Conservation (phyloP, 2,113 vertebrate genomes). For the Phaethornis superciliosus region DNA sequence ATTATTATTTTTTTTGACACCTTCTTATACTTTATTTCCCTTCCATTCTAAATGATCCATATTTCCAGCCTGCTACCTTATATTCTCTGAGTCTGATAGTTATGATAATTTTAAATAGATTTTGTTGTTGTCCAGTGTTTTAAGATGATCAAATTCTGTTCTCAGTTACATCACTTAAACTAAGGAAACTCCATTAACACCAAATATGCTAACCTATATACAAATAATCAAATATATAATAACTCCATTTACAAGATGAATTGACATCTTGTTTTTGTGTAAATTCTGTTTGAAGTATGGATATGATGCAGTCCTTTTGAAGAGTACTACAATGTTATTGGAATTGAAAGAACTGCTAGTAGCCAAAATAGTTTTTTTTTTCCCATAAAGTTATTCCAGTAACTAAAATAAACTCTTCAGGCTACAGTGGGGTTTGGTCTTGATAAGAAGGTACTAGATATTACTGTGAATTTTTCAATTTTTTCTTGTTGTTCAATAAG, state of each 20-base stretch:
- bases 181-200: neutral
- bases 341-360: neutral
- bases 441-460: neutral
- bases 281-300: neutral
- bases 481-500: neutral
- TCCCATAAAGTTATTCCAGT: neutral
- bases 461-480: neutral
- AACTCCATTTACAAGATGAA: neutral
- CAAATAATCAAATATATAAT: neutral
- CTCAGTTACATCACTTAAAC: neutral
- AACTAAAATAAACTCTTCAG: neutral
- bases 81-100: neutral
- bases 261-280: neutral
- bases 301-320: neutral
- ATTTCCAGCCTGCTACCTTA: neutral
- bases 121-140: neutral
- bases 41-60: neutral
- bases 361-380: neutral
- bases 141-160: neutral
- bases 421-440: neutral
- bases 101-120: neutral
- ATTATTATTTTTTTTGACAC: neutral
- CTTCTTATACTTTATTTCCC: neutral
- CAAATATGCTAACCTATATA: rapidly evolving
- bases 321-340: neutral